Percentiles rank a stretch among this genome's conserved stretches.
Conservation (phyloP, 2,888 invertebrate genomes). For the Nysson spinosus region DNA sequence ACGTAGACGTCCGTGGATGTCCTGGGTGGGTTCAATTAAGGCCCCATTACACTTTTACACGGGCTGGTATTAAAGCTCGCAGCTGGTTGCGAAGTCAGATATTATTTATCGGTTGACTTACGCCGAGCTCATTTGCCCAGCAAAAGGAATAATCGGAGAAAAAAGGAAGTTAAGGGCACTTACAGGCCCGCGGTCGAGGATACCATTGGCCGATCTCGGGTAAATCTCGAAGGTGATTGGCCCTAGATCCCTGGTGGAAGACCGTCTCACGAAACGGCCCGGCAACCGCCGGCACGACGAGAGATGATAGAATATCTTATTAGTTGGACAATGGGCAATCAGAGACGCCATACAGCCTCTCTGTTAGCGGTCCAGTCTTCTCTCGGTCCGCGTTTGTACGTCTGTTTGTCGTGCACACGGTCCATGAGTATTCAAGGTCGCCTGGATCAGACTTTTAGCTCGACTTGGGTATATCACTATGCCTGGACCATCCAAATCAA, state of each 20-base stretch:
- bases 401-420: constrained; percentile 58
- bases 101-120: constrained; percentile 72
- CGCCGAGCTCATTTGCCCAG: constrained; percentile 67
- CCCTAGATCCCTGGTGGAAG: constrained; percentile 37
- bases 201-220: constrained; percentile 59
- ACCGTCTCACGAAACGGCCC: constrained; percentile 51
- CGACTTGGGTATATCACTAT: constrained; percentile 16
- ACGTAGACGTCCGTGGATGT: constrained; percentile 56
- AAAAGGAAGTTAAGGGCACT: constrained; percentile 44
- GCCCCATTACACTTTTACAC: constrained; percentile 66
- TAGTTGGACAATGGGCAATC: constrained; percentile 76
- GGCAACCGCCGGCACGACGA: constrained; percentile 58
- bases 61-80: constrained; percentile 63
- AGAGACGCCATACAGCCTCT: constrained; percentile 72
- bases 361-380: constrained; percentile 65
- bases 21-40: constrained; percentile 68
- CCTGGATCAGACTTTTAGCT: constrained; percentile 38
- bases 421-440: constrained; percentile 58
- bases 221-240: constrained; percentile 63
- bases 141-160: constrained; percentile 50
- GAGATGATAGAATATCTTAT: constrained; percentile 75
- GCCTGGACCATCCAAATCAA: constrained; percentile 21
- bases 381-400: constrained; percentile 50
- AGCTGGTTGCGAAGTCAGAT: constrained; percentile 63
- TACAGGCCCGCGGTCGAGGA: constrained; percentile 26